phyloP scores from a whole-genome alignment of 2,888 invertebrate species.

The Aporophyla lueneburgensis region DNA sequence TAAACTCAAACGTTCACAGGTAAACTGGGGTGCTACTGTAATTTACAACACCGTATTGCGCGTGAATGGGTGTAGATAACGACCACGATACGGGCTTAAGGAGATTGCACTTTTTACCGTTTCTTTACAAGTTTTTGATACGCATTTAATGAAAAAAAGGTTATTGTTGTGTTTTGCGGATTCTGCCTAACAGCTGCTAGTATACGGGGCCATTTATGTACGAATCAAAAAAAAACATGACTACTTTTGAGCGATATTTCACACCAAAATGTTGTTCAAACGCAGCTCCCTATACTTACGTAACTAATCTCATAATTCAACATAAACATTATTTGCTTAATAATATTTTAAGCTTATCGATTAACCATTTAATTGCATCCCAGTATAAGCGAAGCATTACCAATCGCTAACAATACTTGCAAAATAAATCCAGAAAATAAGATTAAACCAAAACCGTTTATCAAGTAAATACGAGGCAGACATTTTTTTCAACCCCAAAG shows the following conservation, averaged over 20 bases:
- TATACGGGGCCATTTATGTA: not conserved
- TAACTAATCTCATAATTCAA: constrained; percentile 1
- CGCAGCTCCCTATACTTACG: not conserved
- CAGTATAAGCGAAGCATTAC: constrained; percentile 30
- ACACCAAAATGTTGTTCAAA: constrained; percentile 4
- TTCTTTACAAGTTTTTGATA: constrained; percentile 29
- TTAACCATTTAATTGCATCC: constrained; percentile 35
- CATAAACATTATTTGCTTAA: not conserved
- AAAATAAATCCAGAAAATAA: constrained; percentile 54
- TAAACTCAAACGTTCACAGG: constrained; percentile 62
- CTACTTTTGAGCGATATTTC: not conserved
- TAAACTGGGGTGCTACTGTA: constrained; percentile 62
- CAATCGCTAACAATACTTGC: constrained; percentile 47
- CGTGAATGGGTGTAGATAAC: constrained; percentile 44
- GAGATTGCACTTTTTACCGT: constrained; percentile 43
- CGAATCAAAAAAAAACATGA: constrained; percentile 3
- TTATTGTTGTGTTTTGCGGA: constrained; percentile 33
- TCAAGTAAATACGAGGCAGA: constrained; percentile 44
- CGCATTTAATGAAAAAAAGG: constrained; percentile 21
- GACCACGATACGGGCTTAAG: constrained; percentile 23
- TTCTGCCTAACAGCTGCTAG: constrained; percentile 46
- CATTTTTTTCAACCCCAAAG: constrained; percentile 58
- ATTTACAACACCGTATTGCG: constrained; percentile 53
- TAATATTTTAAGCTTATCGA: constrained; percentile 14
- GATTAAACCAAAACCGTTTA: constrained; percentile 51